These are phyloP conservation scores for Diceros bicornis DNA, from an alignment of 2,797 vertebrate species.

Conservation along the genomic window DNA sequence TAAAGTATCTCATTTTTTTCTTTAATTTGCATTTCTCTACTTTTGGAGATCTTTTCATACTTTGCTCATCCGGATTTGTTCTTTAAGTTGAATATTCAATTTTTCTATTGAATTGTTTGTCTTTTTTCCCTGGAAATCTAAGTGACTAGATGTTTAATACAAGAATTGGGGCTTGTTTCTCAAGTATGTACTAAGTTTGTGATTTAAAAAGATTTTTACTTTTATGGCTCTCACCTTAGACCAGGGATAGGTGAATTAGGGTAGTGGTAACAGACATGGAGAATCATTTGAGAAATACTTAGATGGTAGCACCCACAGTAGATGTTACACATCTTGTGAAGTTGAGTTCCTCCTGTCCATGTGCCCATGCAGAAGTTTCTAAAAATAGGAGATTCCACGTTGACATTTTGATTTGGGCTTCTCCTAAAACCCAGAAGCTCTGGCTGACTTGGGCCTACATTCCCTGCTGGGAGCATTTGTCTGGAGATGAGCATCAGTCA, in stretches of 20 bases:
- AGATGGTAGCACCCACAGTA: not conserved
- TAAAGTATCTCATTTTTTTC: conserved; percentile 36
- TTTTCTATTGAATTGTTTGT: conserved; percentile 7
- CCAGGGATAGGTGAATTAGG: not conserved
- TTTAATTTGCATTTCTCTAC: conserved; percentile 36
- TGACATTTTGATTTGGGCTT: not conserved
- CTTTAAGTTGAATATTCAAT: not conserved
- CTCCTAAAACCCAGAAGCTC: not conserved
- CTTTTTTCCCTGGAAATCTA: not conserved
- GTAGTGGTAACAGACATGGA: not conserved
- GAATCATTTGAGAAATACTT: conserved; percentile 6
- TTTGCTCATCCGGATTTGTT: not conserved
- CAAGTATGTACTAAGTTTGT: not conserved
- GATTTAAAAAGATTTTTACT: not conserved
- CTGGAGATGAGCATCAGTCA: not conserved
- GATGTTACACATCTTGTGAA: not conserved
- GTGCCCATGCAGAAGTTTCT: not conserved
- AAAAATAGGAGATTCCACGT: not conserved
- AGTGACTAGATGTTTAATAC: not conserved
- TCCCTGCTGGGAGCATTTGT: not conserved
- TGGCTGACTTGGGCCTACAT: not conserved
- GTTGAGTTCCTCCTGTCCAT: not conserved
- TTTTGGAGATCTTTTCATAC: conserved; percentile 1
- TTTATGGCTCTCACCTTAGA: not conserved
- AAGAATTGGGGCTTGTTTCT: not conserved